Percentiles rank a stretch among this genome's conserved stretches.
These are phyloP conservation scores for Vannuccia rotundouncinata DNA, from an alignment of 2,888 invertebrate genomes.

Conservation along the genomic window DNA sequence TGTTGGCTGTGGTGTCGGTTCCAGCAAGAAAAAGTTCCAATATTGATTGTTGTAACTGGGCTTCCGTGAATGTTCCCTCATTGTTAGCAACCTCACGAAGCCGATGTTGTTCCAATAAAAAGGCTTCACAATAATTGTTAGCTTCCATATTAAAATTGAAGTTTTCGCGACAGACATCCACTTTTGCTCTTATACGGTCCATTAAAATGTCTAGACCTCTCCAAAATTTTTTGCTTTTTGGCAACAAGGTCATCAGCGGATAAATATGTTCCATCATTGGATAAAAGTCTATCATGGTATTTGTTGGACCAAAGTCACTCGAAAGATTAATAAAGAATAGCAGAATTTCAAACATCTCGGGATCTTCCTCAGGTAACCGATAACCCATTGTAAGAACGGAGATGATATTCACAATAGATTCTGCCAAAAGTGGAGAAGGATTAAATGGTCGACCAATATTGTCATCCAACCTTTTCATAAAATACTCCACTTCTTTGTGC, in stretches of 20 bases:
- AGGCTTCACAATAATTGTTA: conserved; percentile 41
- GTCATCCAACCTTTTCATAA: neutral
- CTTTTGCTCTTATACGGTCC: neutral
- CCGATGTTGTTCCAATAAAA: conserved; percentile 36
- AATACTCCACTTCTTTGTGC: conserved; percentile 23
- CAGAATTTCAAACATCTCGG: neutral
- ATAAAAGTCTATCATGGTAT: neutral
- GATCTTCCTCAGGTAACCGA: conserved; percentile 7
- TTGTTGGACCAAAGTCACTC: neutral
- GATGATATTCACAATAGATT: conserved; percentile 17
- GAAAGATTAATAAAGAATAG: neutral
- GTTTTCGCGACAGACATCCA: neutral
- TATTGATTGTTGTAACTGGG: conserved; percentile 33
- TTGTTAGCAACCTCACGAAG: neutral
- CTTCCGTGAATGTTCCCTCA: conserved; percentile 4
- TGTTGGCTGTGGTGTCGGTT: conserved; percentile 71
- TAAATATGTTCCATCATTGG: neutral
- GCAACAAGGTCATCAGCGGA: neutral
- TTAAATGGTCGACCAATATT: neutral
- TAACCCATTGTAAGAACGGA: conserved; percentile 17
- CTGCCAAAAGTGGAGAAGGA: neutral
- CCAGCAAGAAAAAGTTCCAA: conserved; percentile 46
- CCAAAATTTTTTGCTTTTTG: neutral
- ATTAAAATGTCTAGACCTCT: neutral
- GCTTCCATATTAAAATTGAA: conserved; percentile 16